Evolutionary conservation across 2,113 vertebrate species (phyloP).

Genomic region (Strix uralensis): DNA sequence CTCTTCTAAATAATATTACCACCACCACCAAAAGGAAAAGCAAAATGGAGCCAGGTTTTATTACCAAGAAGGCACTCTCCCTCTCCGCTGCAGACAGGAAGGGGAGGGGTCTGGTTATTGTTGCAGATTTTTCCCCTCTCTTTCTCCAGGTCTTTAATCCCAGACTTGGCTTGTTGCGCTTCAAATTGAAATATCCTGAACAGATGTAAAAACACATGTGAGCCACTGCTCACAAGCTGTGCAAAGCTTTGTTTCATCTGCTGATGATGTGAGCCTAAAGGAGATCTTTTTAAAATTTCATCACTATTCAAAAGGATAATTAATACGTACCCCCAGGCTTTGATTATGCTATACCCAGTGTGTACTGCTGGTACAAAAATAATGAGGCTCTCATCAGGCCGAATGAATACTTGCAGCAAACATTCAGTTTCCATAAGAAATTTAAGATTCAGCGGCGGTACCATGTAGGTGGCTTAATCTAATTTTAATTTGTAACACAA

Average conservation of each 20-base stretch:
- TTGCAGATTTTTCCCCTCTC: slow-evolving; percentile 23
- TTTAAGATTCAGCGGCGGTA: slow-evolving; percentile 85
- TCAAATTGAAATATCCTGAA: slow-evolving; percentile 99
- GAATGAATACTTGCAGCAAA: slow-evolving; percentile 86
- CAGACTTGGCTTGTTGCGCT: slow-evolving; percentile 86
- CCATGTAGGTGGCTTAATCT: slow-evolving; percentile 75
- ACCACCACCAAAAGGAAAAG: background rate
- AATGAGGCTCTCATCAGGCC: slow-evolving; percentile 95
- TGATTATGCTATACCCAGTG: slow-evolving; percentile 95
- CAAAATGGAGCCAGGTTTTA: slow-evolving; percentile 24
- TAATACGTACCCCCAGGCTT: slow-evolving; percentile 99
- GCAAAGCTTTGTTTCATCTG: slow-evolving; percentile 95
- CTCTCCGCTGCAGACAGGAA: background rate
- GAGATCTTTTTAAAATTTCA: slow-evolving; percentile 99
- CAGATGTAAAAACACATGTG: slow-evolving; percentile 99
- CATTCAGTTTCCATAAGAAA: slow-evolving; percentile 90
- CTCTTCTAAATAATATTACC: background rate
- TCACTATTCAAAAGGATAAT: slow-evolving; percentile 99
- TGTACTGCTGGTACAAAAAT: slow-evolving; percentile 88
- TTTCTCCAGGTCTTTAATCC: slow-evolving; percentile 88
- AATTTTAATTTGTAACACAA: slow-evolving; percentile 87
- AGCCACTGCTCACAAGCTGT: slow-evolving; percentile 88
- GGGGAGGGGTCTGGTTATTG: slow-evolving; percentile 59
- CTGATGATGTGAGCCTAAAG: slow-evolving; percentile 94
- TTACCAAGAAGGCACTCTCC: background rate